A percentile compares a stretch with the other conserved stretches of the same genome.
Evolutionary conservation across 2,888 invertebrate genomes (phyloP).

Genomic region (Drosophila kambysellisi): DNA sequence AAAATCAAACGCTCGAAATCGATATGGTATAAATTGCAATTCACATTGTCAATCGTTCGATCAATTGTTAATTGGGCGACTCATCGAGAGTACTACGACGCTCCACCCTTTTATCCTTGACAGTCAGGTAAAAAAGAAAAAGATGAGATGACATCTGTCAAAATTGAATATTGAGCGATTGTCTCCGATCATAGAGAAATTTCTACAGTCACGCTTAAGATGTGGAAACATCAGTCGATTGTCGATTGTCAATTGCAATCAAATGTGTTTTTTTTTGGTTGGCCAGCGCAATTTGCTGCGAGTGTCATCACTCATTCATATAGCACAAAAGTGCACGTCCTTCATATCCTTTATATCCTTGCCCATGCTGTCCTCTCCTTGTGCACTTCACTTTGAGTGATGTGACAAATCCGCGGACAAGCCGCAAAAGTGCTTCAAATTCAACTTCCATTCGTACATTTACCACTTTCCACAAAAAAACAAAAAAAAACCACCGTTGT

Average conservation of each 20-base stretch:
- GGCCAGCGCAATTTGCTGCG: slow-evolving; percentile 65
- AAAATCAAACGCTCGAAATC: slow-evolving; percentile 72
- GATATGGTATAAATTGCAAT: slow-evolving; percentile 61
- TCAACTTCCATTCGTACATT: slow-evolving; percentile 7
- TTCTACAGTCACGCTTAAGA: slow-evolving; percentile 60
- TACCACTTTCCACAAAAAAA: slow-evolving; percentile 7
- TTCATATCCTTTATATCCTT: slow-evolving; percentile 10
- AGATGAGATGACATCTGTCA: slow-evolving; percentile 68
- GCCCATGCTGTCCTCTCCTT: slow-evolving; percentile 4
- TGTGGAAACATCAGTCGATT: slow-evolving; percentile 11
- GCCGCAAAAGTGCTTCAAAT: slow-evolving; percentile 64
- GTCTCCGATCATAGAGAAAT: slow-evolving; percentile 38
- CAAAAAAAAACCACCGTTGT: slow-evolving; percentile 13
- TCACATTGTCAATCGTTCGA: slow-evolving; percentile 53
- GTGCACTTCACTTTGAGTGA: slow-evolving; percentile 67
- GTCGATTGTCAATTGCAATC: slow-evolving; percentile 42
- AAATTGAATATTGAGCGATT: slow-evolving; percentile 69
- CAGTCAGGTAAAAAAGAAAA: slow-evolving; percentile 34
- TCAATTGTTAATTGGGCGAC: slow-evolving; percentile 69
- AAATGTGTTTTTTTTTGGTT: slow-evolving; percentile 40
- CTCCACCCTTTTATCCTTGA: slow-evolving; percentile 44
- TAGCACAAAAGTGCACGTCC: slow-evolving; percentile 1
- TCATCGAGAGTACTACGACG: slow-evolving; percentile 1
- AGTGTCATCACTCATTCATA: slow-evolving; percentile 69
- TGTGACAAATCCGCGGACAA: slow-evolving; percentile 72